phyloP scores from a whole-genome alignment of 2,888 invertebrate species.

The Masnerella sp. region DNA sequence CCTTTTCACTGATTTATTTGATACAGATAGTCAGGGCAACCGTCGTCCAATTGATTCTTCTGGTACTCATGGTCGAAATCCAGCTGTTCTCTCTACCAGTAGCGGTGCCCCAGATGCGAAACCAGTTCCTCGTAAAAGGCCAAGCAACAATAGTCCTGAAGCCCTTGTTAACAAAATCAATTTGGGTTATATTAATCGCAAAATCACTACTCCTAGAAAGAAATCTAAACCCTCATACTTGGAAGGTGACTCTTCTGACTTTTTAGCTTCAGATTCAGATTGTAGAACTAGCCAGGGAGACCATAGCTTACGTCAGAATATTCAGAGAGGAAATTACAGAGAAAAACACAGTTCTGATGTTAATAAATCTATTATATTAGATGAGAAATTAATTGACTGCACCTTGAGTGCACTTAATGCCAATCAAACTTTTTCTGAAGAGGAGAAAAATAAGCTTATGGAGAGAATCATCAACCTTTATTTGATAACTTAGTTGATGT shows the following conservation, averaged over 20 bases:
- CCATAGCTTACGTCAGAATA: too few species aligned
- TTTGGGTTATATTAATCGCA: neutral
- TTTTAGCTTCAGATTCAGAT: neutral
- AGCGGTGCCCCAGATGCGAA: neutral
- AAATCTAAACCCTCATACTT: neutral
- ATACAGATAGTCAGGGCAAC: neutral
- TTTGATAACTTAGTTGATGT: neutral
- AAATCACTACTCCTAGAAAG: neutral
- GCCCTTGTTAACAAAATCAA: neutral
- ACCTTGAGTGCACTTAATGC: neutral
- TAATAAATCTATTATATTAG: too few species aligned
- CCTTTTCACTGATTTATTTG: neutral
- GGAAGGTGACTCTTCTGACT: neutral
- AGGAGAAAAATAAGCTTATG: neutral
- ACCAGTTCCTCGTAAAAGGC: neutral
- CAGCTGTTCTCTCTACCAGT: neutral
- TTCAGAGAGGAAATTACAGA: too few species aligned
- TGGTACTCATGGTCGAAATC: too few species aligned
- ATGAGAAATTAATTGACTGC: slow-evolving; percentile 6
- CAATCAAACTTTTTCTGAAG: neutral
- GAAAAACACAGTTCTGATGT: neutral
- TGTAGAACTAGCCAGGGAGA: too few species aligned
- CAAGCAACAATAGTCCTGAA: neutral
- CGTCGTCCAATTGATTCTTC: neutral
- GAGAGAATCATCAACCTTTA: neutral